Base-by-base conservation (phyloP, 2,113 vertebrate species). In the Gymnarchus niloticus region DNA sequence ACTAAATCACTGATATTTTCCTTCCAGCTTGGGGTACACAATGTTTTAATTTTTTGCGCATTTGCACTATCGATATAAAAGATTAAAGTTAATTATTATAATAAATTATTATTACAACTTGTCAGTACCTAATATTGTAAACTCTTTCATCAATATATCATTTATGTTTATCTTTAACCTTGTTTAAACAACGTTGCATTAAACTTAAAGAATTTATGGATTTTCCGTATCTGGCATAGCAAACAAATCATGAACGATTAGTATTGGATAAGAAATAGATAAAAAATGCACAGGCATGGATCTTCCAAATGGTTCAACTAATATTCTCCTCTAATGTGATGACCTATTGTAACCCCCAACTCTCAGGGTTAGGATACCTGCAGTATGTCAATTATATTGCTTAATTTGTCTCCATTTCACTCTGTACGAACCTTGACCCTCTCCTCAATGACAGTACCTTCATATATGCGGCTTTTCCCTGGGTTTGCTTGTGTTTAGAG, bases 321-420 rank as follows among this genome's bases (percentile, higher is more conserved):
- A 85, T 84, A 41, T 54, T 0, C 80, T 85, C 80, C 77, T 85
- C 81, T 90, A 87, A 88, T 89, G 85, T 73, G 52, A 76, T 91
- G 87, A 88, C 92, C 84, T 89, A 84, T n/a, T 54, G 88, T 91
- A 91, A 92, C 92, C 92, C 86, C 81, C 6, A 51, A 88, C 91
- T 93, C 91, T 91, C 41, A 37, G 87, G 93, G 93, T 95, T 91
- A 91, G 89, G 69, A 46, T 90, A 87, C 87, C 87, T 85, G 89
- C 92, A 93, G 92, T 92, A 85, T 94, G 93, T 94, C 93, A 94
- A 93, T 94, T 94, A 93, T 85, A 91, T 41, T 25, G 86, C 61
- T 90, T 90, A 91, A 94, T 95, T 94, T 91, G 93, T 95, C 95
- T 95, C 95, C 93, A 94, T 95, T 89, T 88, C 88, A 89, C 87